Evolutionary conservation across 2,888 invertebrate species (phyloP).

Genomic region (Didymodactylos carnosus): DNA sequence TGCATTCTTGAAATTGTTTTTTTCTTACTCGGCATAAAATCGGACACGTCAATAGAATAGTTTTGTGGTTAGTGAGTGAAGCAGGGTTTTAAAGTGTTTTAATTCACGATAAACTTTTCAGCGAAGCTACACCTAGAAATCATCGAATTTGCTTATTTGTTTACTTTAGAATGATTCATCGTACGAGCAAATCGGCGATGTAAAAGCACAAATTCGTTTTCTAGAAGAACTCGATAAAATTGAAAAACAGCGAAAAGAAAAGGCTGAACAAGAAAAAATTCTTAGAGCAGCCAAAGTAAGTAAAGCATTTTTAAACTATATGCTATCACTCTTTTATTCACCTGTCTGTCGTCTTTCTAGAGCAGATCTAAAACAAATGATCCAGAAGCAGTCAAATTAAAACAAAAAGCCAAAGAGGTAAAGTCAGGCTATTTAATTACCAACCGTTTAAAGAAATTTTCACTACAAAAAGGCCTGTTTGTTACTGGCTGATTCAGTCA

Average conservation of each 20-base stretch:
- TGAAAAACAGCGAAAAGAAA: constrained; percentile 12
- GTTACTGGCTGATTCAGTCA: no score
- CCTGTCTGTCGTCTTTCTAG: background rate
- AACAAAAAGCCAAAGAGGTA: constrained; percentile 15
- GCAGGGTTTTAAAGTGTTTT: no score
- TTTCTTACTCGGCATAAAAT: no score
- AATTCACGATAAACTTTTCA: no score
- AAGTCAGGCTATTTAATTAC: no score
- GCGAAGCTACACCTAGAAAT: no score
- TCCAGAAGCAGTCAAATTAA: constrained; percentile 8
- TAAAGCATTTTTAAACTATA: no score
- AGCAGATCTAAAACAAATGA: constrained; percentile 13
- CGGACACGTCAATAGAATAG: no score
- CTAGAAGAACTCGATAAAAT: constrained; percentile 14
- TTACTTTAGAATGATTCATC: constrained; percentile 1
- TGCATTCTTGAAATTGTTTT: no score
- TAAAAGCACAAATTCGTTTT: constrained; percentile 13
- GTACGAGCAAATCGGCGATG: constrained; percentile 9
- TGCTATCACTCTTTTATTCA: background rate
- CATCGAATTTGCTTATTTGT: no score
- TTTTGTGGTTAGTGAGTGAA: no score
- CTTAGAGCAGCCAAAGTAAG: constrained; percentile 10
- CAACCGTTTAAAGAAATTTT: background rate
- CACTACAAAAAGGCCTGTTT: background rate
- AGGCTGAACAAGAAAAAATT: constrained; percentile 10